Evolutionary conservation across 1,140 invertebrate species (phyloP).

Genomic region (Chionoecetes opilio): DNA sequence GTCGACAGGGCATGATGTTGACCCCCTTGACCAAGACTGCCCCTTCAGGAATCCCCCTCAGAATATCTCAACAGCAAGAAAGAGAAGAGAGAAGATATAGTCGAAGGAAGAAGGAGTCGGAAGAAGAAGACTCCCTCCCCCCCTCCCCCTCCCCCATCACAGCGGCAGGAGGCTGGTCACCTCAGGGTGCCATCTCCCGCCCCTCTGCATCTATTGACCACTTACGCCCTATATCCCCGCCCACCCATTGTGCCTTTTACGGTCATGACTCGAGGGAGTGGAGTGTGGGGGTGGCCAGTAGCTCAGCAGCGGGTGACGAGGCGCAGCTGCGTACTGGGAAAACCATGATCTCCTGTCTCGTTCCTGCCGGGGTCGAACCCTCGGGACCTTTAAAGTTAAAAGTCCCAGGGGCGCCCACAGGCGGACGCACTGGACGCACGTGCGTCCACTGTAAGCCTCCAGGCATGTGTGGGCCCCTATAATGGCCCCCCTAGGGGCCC

Average conservation of each 20-base stretch:
- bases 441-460: no score
- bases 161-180: constrained; percentile 10
- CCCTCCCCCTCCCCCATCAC: no score
- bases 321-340: constrained; percentile 6
- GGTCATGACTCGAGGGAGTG: not conserved
- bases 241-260: constrained; percentile 13
- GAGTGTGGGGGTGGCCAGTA: not conserved
- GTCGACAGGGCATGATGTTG: no score
- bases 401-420: no score
- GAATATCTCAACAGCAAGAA: no score
- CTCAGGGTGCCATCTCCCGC: not conserved
- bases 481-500: no score
- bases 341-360: constrained; percentile 16
- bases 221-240: not conserved
- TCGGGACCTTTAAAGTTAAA: constrained; percentile 83
- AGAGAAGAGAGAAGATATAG: no score
- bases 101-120: no score
- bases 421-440: no score
- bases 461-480: no score
- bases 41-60: no score
- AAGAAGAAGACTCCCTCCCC: not conserved
- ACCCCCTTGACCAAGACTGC: no score
- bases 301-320: not conserved
- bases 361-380: constrained; percentile 83
- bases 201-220: constrained; percentile 38